Evolutionary conservation across 2,113 vertebrate species (phyloP), one percentile per base, ranked within the genome.

Genomic region (Muscicapa adusta): DNA sequence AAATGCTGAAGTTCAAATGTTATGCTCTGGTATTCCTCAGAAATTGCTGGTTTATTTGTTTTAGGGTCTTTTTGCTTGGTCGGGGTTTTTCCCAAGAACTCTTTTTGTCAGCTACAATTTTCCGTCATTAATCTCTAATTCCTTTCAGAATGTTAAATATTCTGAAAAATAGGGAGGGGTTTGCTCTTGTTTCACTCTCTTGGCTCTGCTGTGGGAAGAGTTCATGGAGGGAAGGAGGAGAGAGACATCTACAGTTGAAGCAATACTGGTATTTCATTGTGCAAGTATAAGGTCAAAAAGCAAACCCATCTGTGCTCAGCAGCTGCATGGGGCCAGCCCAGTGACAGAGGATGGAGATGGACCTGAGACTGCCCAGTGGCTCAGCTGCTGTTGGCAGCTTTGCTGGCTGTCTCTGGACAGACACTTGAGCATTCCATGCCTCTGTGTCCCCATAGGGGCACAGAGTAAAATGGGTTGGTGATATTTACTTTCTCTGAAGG

Each of bases 331-430:
- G 29, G 31, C 14, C 36, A 65, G 74, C 42, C 8, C 57, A 66
- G 20, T 29, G 58, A 20, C 29, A 56, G 48, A 60, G 61, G 33
- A 33, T 40, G 71, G 47, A 58, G 33, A 7, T 0, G 4, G 43
- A 45, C 18, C 54, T 0, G 0, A 31, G 20, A 8, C 43, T 73
- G 63, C 33, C 1, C 34, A 18, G 34, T 2, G 9, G 36, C 47
- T 57, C 38, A 13, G 62, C 18, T 76, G 75, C 31, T 89, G 38
- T 11, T 60, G 47, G 72, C 6, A 40, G 25, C 51, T 72, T 65
- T 92, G 53, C 12, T 76, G 42, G 28, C 33, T 71, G 71, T 33
- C 63, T 75, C 57, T 67, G 48, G 34, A 22, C 38, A 42, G 36
- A 38, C 50, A 18, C 45, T 61, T 66, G 25, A 61, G n/a, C 3